phyloP scores from a whole-genome alignment of 2,113 vertebrate species.

The Taurulus bubalis region DNA sequence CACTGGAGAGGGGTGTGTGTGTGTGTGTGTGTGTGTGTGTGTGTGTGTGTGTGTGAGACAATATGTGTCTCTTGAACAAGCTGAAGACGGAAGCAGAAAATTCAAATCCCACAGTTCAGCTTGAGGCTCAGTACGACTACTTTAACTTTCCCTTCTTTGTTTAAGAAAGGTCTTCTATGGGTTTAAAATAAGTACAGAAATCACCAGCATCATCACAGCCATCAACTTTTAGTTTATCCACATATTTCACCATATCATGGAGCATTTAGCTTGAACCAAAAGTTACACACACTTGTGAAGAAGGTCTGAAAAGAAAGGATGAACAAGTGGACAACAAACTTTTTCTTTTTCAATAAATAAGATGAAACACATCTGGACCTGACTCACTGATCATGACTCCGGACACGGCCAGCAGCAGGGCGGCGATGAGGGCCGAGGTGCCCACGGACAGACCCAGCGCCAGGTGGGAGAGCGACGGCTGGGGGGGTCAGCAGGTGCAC shows the following conservation, averaged over 20 bases:
- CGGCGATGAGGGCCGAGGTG: slow-evolving; percentile 94
- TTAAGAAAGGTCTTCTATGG: too few relatives aligned
- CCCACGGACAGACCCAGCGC: slow-evolving; percentile 94
- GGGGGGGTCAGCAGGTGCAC: slow-evolving; percentile 40
- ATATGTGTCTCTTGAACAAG: neutral
- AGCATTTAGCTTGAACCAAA: neutral
- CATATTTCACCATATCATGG: neutral
- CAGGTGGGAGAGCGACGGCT: slow-evolving; percentile 87
- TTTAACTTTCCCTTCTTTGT: neutral
- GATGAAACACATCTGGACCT: too few relatives aligned
- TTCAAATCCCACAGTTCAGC: neutral
- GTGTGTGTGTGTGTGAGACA: slow-evolving; percentile 4
- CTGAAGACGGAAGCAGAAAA: neutral
- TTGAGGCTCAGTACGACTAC: neutral
- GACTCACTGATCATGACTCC: slow-evolving; percentile 96
- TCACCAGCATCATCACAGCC: neutral
- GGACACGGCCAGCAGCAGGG: slow-evolving; percentile 93
- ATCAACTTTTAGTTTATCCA: neutral
- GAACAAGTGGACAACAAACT: too few relatives aligned
- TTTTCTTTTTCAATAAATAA: too few relatives aligned
- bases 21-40: slow-evolving; percentile 27
- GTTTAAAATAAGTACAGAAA: too few relatives aligned
- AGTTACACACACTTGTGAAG: too few relatives aligned
- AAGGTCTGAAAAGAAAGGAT: too few relatives aligned
- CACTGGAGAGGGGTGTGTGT: slow-evolving; percentile 1